Conservation (phyloP, 2,888 invertebrate species). For the Phyto melanocephala region DNA sequence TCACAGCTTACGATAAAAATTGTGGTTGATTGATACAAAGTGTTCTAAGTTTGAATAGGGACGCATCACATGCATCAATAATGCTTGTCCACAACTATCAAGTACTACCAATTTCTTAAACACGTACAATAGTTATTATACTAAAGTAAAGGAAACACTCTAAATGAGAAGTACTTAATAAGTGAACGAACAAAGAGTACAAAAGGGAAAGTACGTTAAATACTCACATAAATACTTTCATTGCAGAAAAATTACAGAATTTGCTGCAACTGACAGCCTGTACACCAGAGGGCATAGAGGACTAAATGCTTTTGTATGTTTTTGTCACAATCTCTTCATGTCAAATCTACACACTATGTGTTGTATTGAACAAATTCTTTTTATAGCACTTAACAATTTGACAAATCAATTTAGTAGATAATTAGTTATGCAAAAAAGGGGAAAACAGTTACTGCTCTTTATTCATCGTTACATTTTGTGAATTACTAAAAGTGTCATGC, state of each 20-base stretch:
- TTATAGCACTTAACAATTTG: constrained; percentile 64
- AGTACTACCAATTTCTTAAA: constrained; percentile 37
- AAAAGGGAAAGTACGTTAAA: constrained; percentile 27
- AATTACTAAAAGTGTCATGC: constrained; percentile 49
- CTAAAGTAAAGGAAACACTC: constrained; percentile 3
- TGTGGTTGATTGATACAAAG: too few relatives aligned
- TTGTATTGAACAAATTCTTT: too few relatives aligned
- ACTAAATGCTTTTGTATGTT: background rate
- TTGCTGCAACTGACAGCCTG: background rate
- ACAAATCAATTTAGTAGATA: constrained; percentile 76
- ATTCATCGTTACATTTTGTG: constrained; percentile 1
- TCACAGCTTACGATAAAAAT: too few relatives aligned
- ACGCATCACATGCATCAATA: too few relatives aligned
- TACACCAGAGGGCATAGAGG: background rate
- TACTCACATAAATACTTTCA: constrained; percentile 28
- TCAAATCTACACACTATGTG: too few relatives aligned
- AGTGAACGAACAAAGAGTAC: background rate
- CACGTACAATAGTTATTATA: constrained; percentile 59
- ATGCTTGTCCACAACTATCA: too few relatives aligned
- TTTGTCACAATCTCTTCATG: background rate
- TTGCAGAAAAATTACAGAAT: constrained; percentile 8
- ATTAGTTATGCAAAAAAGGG: constrained; percentile 73
- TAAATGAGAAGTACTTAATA: too few relatives aligned
- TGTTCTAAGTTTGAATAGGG: too few relatives aligned
- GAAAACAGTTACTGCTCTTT: constrained; percentile 37